Base-by-base conservation (phyloP, 2,113 vertebrate genomes). In the Motacilla alba region DNA sequence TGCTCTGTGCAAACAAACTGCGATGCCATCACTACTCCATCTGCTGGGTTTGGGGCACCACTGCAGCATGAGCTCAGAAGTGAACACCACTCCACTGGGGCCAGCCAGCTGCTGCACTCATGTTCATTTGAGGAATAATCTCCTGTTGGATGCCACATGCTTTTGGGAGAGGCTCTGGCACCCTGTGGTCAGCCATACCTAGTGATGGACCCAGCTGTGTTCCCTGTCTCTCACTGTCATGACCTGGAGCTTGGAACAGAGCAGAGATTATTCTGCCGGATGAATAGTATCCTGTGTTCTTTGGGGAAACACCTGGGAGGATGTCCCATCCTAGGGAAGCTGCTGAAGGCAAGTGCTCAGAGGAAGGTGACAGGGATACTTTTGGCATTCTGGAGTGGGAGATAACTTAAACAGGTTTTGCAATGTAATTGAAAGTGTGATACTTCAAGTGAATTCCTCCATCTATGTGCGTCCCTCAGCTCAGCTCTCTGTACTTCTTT, bases 31-130 rank as follows among this genome's bases (percentile, higher is more conserved):
- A 12, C 17, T 58, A 0, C 21, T 15, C 18, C 26, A 14, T n/a
- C 68, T 44, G 41, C 27, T 35, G 15, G 35, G 50, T 15, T 73
- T 24, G 19, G n/a, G 44, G 4, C 26, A 27, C 2, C 1, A 67
- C 13, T 63, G 75, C 62, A 72, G 31, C 39, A 9, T 14, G 13
- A 75, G 18, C 28, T 22, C 26, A 3, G 58, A 53, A 37, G 17
- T 33, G 79, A 79, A 15, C 55, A 69, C 33, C 17, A 30, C 23
- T 87, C 11, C 24, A 21, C 43, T 49, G 56, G 43, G 47, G 14
- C 60, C 31, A 66, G 30, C 2, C 2, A 69, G 19, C 13, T 60
- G 19, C 75, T n/a, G 47, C 21, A 13, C 35, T 79, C 1, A 0
- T 24, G 62, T 33, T 37, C 33, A 10, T 26, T 5, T 55, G 58